These are phyloP conservation scores for Drosophila ochracea DNA, from an alignment of 2,888 invertebrate genomes.

Conservation along the genomic window DNA sequence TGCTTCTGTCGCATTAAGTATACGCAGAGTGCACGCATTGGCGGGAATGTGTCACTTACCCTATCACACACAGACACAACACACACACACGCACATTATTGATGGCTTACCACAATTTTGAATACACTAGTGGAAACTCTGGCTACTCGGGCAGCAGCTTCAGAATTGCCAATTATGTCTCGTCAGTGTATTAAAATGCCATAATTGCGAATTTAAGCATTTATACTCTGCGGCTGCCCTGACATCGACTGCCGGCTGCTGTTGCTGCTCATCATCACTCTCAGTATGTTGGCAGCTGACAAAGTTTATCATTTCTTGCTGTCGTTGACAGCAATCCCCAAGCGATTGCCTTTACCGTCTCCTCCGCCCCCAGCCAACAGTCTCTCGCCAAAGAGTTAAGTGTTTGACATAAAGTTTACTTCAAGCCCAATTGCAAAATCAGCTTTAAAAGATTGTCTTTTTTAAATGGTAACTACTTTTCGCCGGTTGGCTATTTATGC, in stretches of 20 bases:
- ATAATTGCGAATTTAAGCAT: conserved; percentile 72
- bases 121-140: conserved; percentile 24
- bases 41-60: conserved; percentile 56
- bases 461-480: conserved; percentile 11
- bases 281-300: conserved; percentile 42
- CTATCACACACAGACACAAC: background rate
- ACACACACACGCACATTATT: conserved; percentile 33
- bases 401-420: conserved; percentile 47
- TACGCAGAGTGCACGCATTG: conserved; percentile 50
- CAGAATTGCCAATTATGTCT: conserved; percentile 62
- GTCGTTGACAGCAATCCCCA: conserved; percentile 16
- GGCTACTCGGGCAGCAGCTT: conserved; percentile 25
- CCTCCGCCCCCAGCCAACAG: conserved; percentile 3
- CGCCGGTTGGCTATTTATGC: background rate
- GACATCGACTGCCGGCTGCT: conserved; percentile 7
- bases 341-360: background rate
- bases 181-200: conserved; percentile 71
- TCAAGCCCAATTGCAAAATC: conserved; percentile 32
- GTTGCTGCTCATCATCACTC: conserved; percentile 42
- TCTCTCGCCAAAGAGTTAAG: conserved; percentile 43
- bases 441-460: conserved; percentile 52
- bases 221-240: conserved; percentile 37
- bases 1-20: conserved; percentile 46
- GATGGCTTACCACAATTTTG: conserved; percentile 50
- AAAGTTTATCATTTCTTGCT: conserved; percentile 48